These are phyloP conservation scores for Acromyrmex charruanus DNA, from an alignment of 1,140 invertebrate species.

Conservation along the genomic window DNA sequence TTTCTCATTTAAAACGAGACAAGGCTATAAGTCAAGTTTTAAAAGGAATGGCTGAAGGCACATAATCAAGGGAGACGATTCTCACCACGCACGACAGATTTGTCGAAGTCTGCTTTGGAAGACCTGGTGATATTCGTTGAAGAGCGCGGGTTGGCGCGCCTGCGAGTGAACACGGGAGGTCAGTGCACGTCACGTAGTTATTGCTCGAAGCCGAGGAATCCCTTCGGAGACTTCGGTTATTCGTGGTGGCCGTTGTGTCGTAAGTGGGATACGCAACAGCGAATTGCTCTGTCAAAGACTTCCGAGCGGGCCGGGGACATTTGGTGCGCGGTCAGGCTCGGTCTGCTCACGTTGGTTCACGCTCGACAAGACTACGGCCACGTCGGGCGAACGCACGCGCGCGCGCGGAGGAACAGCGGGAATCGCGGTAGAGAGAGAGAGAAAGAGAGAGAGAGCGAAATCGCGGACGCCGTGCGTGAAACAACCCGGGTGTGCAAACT, in stretches of 20 bases:
- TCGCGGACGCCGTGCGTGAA: conserved; percentile 5
- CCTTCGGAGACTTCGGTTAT: conserved; percentile 56
- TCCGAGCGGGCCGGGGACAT: conserved; percentile 46
- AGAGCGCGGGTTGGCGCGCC: conserved; percentile 43
- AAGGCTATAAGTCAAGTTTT: not conserved
- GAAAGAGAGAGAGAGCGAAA: not conserved
- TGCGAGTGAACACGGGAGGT: conserved; percentile 77
- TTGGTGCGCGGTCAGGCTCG: conserved; percentile 47
- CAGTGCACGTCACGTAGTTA: conserved; percentile 85
- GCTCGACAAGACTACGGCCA: conserved; percentile 28
- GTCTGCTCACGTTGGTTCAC: not conserved
- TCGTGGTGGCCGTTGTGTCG: conserved; percentile 30
- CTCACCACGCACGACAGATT: not conserved
- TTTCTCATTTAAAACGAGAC: not conserved
- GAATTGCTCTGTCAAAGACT: not conserved
- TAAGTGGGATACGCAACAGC: not conserved
- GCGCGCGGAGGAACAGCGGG: conserved; percentile 29
- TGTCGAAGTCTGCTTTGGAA: not conserved
- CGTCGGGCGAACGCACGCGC: conserved; percentile 36
- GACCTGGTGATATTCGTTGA: conserved; percentile 45
- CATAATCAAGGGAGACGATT: not conserved
- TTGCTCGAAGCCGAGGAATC: conserved; percentile 77
- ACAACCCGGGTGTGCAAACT: not conserved
- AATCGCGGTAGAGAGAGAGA: not conserved
- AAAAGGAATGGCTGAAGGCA: not conserved